These are phyloP conservation scores for Hirtodrosophila alboralis DNA, from an alignment of 2,888 invertebrate genomes.

Conservation along the genomic window DNA sequence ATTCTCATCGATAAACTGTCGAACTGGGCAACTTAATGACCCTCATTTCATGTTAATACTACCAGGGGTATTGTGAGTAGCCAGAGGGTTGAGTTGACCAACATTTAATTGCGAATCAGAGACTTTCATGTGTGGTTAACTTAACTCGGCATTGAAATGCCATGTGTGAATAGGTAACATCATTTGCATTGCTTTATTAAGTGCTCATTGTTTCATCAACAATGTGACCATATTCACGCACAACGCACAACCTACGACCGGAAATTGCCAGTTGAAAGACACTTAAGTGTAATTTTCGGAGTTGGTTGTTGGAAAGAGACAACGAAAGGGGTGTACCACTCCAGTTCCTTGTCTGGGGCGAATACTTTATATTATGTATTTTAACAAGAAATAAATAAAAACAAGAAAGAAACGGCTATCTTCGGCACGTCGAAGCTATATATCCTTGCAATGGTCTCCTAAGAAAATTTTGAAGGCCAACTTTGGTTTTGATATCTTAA, in stretches of 20 bases:
- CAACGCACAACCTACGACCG: conserved; percentile 55
- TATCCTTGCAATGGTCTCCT: too few species aligned
- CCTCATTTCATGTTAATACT: conserved; percentile 65
- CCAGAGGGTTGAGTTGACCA: conserved; percentile 36
- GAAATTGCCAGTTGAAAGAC: conserved; percentile 61
- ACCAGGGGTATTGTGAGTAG: conserved; percentile 24
- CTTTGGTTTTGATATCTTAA: too few species aligned
- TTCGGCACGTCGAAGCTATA: too few species aligned
- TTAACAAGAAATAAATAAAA: too few species aligned
- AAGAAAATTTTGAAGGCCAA: too few species aligned
- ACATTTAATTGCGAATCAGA: conserved; percentile 52
- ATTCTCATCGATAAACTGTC: conserved; percentile 63
- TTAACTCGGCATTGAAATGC: conserved; percentile 26
- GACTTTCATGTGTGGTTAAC: conserved; percentile 54
- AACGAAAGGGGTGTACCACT: background rate
- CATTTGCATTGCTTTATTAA: conserved; percentile 65
- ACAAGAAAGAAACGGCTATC: too few species aligned
- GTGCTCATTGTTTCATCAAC: conserved; percentile 70
- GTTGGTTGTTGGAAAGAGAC: conserved; percentile 1
- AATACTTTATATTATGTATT: too few species aligned
- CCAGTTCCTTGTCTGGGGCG: too few species aligned
- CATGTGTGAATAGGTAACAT: conserved; percentile 65
- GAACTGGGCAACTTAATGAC: conserved; percentile 72
- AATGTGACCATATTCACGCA: conserved; percentile 54
- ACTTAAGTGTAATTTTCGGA: conserved; percentile 67